Evolutionary conservation across 2,113 vertebrate genomes (phyloP), one percentile per base, ranked within the genome.

Genomic region (Alouatta palliata): DNA sequence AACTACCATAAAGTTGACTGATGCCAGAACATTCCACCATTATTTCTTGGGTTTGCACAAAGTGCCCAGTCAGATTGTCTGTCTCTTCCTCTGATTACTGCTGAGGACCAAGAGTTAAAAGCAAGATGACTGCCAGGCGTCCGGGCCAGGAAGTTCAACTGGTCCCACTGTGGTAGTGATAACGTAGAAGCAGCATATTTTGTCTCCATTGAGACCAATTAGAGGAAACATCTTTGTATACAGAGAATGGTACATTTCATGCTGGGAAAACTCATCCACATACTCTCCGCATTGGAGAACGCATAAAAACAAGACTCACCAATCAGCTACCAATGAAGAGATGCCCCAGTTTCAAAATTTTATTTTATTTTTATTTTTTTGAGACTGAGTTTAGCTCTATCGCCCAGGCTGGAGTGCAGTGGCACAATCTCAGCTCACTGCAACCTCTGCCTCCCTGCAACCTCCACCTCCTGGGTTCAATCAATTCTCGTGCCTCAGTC

Each of bases 201-300:
- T 84, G 30, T 86, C 21, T 82, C 89, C 68, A 37, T 1, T 1
- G 61, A 79, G 52, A 86, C 45, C 77, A 97, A 86, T 45, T 35
- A 94, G 71, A 96, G 82, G 49, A 88, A 96, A 87, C 27, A 88
- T 82, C 35, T 87, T 92, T 49, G 40, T 37, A 73, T 82, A 81
- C 83, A 94, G 35, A 93, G 35, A 35, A 95, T 56, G 90, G 45
- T 54, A 16, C 0, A 7, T 90, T 95, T 95, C 35, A 93, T 84
- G 23, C 54, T 90, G 11, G 23, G 83, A 95, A 95, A 97, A 90
- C 19, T 16, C 80, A 77, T 20, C 43, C 35, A 32, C 21, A 14
- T 35, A 76, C 80, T 43, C 40, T 43, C 40, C 40, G 5, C 56
- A 68, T 54, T 32, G 35, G 35, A 66, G 32, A 54, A 32, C 32